Conservation (phyloP, 2,888 invertebrate species). For the Plagodis pulveraria region DNA sequence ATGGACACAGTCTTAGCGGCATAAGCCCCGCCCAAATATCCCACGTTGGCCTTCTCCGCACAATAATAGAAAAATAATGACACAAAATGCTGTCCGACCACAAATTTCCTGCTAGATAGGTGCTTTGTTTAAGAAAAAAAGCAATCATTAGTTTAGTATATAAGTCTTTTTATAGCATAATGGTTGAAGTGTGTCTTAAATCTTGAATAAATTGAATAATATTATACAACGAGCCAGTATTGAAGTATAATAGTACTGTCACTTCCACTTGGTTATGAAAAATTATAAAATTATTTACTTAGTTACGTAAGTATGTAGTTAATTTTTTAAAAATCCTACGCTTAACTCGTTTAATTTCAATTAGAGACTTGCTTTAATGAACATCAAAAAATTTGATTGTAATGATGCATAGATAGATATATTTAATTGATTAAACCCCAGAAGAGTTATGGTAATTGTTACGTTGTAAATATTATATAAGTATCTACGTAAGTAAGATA, state of each 20-base stretch:
- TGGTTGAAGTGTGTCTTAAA: constrained; percentile 56
- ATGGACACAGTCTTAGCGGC: constrained; percentile 4
- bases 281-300: constrained; percentile 41
- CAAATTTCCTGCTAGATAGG: constrained; percentile 60
- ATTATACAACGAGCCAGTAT: constrained; percentile 67
- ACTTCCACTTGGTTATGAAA: constrained; percentile 55
- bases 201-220: constrained; percentile 54
- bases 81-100: constrained; percentile 54
- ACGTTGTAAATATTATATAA: constrained; percentile 59
- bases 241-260: constrained; percentile 50
- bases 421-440: constrained; percentile 28
- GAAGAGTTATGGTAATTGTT: constrained; percentile 45
- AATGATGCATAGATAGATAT: constrained; percentile 27
- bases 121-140: constrained; percentile 60
- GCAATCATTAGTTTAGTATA: constrained; percentile 58
- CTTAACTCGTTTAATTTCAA: constrained; percentile 40
- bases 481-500: constrained; percentile 48
- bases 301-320: constrained; percentile 36
- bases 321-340: constrained; percentile 34
- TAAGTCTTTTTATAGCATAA: constrained; percentile 45
- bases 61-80: constrained; percentile 45
- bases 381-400: neutral
- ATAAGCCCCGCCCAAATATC: constrained; percentile 20
- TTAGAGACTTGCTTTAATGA: constrained; percentile 32
- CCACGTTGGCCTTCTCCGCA: constrained; percentile 45